Percentiles rank a stretch among this genome's conserved stretches.
Conservation (phyloP, 2,113 vertebrate species). For the Python bivittatus region DNA sequence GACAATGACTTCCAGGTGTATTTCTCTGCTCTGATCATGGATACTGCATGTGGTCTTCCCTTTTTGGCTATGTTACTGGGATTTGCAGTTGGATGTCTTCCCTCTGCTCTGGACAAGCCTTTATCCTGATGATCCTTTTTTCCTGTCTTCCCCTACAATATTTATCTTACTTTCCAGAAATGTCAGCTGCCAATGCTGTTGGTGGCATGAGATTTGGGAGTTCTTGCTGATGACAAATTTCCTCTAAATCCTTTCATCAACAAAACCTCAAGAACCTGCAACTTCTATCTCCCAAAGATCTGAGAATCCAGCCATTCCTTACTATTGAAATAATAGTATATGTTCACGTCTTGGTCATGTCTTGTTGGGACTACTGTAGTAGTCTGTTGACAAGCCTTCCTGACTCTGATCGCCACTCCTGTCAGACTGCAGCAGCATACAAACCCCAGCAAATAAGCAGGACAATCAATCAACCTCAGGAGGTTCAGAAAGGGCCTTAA, state of each 20-base stretch:
- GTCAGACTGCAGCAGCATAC: neutral
- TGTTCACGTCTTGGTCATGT: neutral
- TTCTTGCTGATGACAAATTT: neutral
- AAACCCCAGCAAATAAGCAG: neutral
- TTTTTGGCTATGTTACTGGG: neutral
- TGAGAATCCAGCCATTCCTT: neutral
- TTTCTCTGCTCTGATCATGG: neutral
- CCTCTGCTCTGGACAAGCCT: neutral
- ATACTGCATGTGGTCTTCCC: neutral
- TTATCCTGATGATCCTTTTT: neutral
- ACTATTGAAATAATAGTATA: neutral
- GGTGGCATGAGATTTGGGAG: neutral
- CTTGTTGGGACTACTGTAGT: neutral
- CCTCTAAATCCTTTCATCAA: neutral
- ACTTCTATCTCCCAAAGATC: neutral
- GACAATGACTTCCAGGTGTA: neutral
- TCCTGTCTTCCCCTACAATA: neutral
- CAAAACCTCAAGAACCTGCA: neutral
- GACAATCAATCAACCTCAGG: neutral
- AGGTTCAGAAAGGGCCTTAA: neutral
- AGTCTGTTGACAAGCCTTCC: neutral
- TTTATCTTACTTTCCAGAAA: neutral
- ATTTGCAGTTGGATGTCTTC: neutral
- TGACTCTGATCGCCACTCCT: neutral
- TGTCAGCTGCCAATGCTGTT: neutral